phyloP scores from a whole-genome alignment of 2,888 invertebrate species.

The Diaprepes abbreviatus region DNA sequence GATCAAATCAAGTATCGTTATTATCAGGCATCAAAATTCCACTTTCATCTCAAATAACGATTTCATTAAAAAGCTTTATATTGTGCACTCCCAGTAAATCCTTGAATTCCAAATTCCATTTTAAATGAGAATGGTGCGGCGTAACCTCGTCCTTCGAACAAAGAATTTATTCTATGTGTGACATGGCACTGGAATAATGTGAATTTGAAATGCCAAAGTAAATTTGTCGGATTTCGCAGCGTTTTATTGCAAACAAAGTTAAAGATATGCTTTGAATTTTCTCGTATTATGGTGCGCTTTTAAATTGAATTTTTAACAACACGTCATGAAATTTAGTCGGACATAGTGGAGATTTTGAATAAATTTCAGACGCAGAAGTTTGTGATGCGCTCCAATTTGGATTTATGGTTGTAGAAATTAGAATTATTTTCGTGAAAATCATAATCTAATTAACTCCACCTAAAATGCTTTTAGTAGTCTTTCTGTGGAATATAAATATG shows the following conservation, averaged over 20 bases:
- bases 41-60: neutral
- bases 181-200: neutral
- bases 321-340: neutral
- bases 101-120: slow-evolving; percentile 8
- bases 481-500: no score
- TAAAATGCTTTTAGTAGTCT: no score
- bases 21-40: no score
- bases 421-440: no score
- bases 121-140: slow-evolving; percentile 10
- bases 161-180: slow-evolving; percentile 11
- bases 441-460: no score
- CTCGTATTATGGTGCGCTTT: neutral
- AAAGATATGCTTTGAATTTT: neutral
- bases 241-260: neutral
- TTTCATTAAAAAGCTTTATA: neutral
- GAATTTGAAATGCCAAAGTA: slow-evolving; percentile 3
- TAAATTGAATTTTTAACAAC: neutral
- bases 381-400: no score
- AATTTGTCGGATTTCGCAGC: slow-evolving; percentile 5
- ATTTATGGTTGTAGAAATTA: no score
- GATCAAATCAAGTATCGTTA: no score
- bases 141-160: slow-evolving; percentile 8
- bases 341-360: no score
- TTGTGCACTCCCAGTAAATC: neutral
- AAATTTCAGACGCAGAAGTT: no score